Evolutionary conservation across 1,140 invertebrate species (phyloP).

Genomic region (Calephelis virginiensis): DNA sequence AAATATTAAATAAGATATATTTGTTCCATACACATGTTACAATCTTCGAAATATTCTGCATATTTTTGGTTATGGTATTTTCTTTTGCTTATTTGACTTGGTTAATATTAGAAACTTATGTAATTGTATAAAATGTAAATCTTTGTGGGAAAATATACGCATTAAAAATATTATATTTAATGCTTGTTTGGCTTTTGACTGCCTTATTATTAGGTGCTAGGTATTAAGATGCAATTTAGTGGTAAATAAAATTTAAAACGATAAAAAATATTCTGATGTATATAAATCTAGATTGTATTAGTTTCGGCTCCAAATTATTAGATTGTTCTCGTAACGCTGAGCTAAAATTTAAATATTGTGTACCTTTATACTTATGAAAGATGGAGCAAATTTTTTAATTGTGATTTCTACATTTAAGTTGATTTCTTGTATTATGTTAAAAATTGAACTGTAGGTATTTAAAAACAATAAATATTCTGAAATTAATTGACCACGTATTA

Average conservation of each 20-base stretch:
- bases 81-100: slow-evolving; percentile 20
- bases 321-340: neutral
- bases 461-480: slow-evolving; percentile 16
- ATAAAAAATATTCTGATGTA: slow-evolving; percentile 11
- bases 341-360: slow-evolving; percentile 1
- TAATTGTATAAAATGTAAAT: slow-evolving; percentile 42
- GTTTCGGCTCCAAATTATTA: slow-evolving; percentile 3
- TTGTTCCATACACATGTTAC: neutral
- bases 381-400: slow-evolving; percentile 18
- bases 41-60: neutral
- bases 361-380: slow-evolving; percentile 5
- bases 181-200: slow-evolving; percentile 59
- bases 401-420: slow-evolving; percentile 16
- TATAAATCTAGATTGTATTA: slow-evolving; percentile 12
- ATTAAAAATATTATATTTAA: slow-evolving; percentile 61
- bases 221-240: slow-evolving; percentile 34
- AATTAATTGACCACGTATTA: neutral
- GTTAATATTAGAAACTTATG: slow-evolving; percentile 19
- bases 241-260: slow-evolving; percentile 24
- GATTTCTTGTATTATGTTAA: slow-evolving; percentile 11
- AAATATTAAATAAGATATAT: slow-evolving; percentile 52
- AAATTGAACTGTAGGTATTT: slow-evolving; percentile 9
- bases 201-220: slow-evolving; percentile 40
- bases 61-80: slow-evolving; percentile 30
- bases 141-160: slow-evolving; percentile 68